These are phyloP conservation scores for Sialis lutaria DNA, from an alignment of 2,888 invertebrate species.

Conservation along the genomic window DNA sequence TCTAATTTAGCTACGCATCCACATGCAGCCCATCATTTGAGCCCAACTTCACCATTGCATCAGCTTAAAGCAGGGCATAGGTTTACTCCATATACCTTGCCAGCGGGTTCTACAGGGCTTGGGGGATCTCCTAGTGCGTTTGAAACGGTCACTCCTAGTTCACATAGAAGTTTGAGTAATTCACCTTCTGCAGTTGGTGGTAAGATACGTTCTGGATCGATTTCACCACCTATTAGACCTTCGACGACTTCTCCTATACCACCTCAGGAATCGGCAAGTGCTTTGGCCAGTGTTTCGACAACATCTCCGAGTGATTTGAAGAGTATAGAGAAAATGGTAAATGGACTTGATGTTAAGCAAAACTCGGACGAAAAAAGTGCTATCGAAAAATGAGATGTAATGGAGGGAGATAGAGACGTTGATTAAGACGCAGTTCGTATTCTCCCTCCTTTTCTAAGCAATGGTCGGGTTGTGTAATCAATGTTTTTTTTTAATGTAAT, in stretches of 20 bases:
- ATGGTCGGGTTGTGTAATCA: too few species aligned
- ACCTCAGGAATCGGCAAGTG: slow-evolving; percentile 22
- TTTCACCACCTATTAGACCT: slow-evolving; percentile 36
- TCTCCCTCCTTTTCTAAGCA: neutral
- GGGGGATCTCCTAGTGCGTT: slow-evolving; percentile 57
- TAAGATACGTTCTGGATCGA: slow-evolving; percentile 25
- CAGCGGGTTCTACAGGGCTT: slow-evolving; percentile 29
- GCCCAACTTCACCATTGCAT: slow-evolving; percentile 41
- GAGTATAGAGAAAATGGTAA: slow-evolving; percentile 95
- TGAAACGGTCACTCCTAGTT: slow-evolving; percentile 73
- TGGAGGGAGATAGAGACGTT: slow-evolving; percentile 3
- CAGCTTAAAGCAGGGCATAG: slow-evolving; percentile 57
- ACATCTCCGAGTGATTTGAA: slow-evolving; percentile 69
- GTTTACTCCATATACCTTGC: slow-evolving; percentile 80
- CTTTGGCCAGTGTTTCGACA: slow-evolving; percentile 7
- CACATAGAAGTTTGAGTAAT: slow-evolving; percentile 44
- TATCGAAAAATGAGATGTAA: slow-evolving; percentile 3
- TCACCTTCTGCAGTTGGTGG: slow-evolving; percentile 28
- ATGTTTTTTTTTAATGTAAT: too few species aligned
- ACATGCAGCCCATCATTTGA: slow-evolving; percentile 32
- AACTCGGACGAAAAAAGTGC: slow-evolving; percentile 18
- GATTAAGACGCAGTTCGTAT: neutral
- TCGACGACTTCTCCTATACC: slow-evolving; percentile 34
- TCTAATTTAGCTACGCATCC: slow-evolving; percentile 44
- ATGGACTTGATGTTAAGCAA: slow-evolving; percentile 78